Base-by-base conservation (phyloP, 2,797 vertebrate species). In the Xenentodon cancila region DNA sequence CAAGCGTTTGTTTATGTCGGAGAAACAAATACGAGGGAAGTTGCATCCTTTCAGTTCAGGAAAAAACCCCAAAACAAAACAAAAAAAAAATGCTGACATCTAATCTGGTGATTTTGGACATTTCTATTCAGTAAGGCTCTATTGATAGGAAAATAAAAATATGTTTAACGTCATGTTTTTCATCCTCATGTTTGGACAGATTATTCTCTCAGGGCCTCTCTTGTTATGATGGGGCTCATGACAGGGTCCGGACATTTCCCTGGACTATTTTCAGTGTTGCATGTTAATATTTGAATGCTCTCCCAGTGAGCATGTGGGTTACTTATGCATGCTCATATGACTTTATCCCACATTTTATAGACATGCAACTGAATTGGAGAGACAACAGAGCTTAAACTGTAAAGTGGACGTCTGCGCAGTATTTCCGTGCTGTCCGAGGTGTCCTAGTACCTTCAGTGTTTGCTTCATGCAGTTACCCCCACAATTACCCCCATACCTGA, bases 51-150 rank as follows among this genome's bases (percentile, higher is more conserved):
- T 17, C 30, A 16, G 9, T 40, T 49, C 16, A 37, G 19, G 55
- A 56, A 21, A n/a, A 32, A 49, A 5, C 4, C 25, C 25, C 25
- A 25, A 25, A 25, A 25, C 2, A 22, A n/a, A n/a, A n/a, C n/a
- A n/a, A n/a, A n/a, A n/a, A 25, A 25, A 25, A 25, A 25, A 25
- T 5, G 25, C 9, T 4, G 2, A 37, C 18, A 34, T 43, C 4
- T 16, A 18, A 30, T 32, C 20, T 21, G 40, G 27, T 62, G 20
- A 43, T 30, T 71, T 45, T 58, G 17, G 4, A 37, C 32, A 62
- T 45, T 52, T 52, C 51, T 77, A 53, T 79, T 15, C 40, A 58
- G 59, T 12, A 46, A 57, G 68, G 34, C 59, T 75, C 13, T 64
- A 53, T n/a, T 46, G 16, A n/a, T 7, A 48, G 43, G 42, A 62